A percentile compares a stretch with the other conserved stretches of the same genome.
phyloP scores from a whole-genome alignment of 1,140 invertebrate genomes.

The Onthophagus taurus region DNA sequence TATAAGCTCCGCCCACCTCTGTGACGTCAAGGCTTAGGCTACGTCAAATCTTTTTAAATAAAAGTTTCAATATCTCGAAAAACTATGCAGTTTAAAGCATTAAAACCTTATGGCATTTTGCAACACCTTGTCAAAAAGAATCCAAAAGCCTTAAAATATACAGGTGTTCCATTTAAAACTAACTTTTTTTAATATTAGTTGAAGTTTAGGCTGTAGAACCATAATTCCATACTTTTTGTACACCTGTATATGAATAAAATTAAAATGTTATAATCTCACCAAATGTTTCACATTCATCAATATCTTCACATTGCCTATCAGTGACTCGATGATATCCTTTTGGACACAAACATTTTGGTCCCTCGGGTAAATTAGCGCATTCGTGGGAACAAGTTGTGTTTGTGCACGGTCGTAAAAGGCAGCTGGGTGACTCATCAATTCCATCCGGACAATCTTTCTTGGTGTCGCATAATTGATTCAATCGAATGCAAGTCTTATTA shows the following conservation, averaged over 20 bases:
- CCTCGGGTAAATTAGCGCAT: conserved; percentile 38
- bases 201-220: neutral
- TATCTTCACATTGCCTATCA: conserved; percentile 42
- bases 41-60: no score
- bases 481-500: conserved; percentile 53
- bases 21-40: no score
- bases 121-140: no score
- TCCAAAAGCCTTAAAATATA: no score
- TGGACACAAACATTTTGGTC: conserved; percentile 41
- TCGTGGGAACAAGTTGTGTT: conserved; percentile 38
- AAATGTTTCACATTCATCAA: conserved; percentile 70
- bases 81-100: no score
- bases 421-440: conserved; percentile 58
- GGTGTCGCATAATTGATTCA: conserved; percentile 60
- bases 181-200: no score
- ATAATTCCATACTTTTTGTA: neutral
- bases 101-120: no score
- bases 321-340: conserved; percentile 35
- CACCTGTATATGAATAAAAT: neutral
- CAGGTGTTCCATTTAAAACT: no score
- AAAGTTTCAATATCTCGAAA: no score
- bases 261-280: conserved; percentile 40
- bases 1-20: no score
- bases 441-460: conserved; percentile 66
- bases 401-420: conserved; percentile 39